phyloP scores from a whole-genome alignment of 1,140 invertebrate genomes.

The Medauroidea extradentata region DNA sequence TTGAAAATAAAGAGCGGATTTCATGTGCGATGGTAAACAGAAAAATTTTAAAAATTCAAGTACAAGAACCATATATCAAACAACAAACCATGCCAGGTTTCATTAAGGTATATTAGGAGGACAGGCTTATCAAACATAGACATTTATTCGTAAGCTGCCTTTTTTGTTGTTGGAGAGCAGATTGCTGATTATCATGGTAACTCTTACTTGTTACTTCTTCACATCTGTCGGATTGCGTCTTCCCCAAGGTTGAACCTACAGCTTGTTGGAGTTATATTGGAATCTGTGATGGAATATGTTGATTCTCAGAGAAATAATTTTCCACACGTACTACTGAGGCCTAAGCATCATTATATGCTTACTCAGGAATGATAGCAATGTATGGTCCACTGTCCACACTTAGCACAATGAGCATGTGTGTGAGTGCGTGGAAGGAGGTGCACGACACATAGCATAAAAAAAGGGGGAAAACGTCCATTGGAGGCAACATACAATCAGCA shows the following conservation, averaged over 20 bases:
- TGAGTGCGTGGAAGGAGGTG: no score
- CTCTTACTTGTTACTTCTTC: not conserved
- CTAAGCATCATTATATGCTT: constrained; percentile 1
- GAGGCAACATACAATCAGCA: no score
- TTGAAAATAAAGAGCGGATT: not conserved
- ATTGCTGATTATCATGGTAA: not conserved
- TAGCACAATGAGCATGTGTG: not conserved
- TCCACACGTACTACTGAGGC: not conserved
- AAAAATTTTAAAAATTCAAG: not conserved
- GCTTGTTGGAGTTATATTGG: not conserved
- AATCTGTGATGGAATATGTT: not conserved
- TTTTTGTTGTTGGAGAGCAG: not conserved
- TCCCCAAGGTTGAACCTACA: not conserved
- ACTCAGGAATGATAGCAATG: not conserved
- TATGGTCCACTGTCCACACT: not conserved
- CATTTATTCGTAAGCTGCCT: not conserved
- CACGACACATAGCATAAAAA: no score
- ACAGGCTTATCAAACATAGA: constrained; percentile 1
- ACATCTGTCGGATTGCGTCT: not conserved
- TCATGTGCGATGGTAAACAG: not conserved
- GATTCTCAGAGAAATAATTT: not conserved
- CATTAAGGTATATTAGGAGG: not conserved
- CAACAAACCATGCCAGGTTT: not conserved
- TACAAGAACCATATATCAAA: not conserved
- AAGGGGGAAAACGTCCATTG: no score